phyloP scores from a whole-genome alignment of 2,888 invertebrate genomes.

The Drosophila pseudotalamancana region DNA sequence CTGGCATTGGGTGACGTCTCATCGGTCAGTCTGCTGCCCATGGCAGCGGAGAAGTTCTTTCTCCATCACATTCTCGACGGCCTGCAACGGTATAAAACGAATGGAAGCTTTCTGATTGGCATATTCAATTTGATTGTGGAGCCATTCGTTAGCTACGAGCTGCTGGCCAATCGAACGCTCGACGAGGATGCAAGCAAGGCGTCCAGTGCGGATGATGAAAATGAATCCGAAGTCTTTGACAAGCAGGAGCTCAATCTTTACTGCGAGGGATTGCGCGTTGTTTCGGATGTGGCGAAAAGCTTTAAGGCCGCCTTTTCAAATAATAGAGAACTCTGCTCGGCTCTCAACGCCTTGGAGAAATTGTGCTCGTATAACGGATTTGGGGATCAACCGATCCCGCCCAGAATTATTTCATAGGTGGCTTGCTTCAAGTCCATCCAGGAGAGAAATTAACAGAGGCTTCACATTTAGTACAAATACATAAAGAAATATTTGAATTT shows the following conservation, averaged over 20 bases:
- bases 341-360: conserved; percentile 9
- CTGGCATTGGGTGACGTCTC: not conserved
- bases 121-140: conserved; percentile 73
- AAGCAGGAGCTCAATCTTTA: conserved; percentile 81
- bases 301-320: conserved; percentile 62
- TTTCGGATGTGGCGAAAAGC: conserved; percentile 59
- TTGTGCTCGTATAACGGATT: not conserved
- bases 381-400: not conserved
- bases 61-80: conserved; percentile 58
- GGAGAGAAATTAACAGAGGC: not conserved
- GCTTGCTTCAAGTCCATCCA: too few relatives aligned
- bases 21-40: conserved; percentile 50
- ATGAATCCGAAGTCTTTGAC: conserved; percentile 75
- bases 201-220: not conserved
- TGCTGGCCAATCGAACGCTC: conserved; percentile 3
- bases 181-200: conserved; percentile 18
- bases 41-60: conserved; percentile 71
- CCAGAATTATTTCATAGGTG: not conserved
- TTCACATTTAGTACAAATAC: not conserved
- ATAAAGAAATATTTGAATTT: not conserved
- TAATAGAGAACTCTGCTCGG: conserved; percentile 52
- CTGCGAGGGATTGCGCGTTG: conserved; percentile 76
- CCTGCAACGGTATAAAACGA: conserved; percentile 41
- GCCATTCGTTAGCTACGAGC: conserved; percentile 49
- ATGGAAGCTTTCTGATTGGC: conserved; percentile 64